These are phyloP conservation scores for Enteromius anoplus DNA, from an alignment of 2,797 vertebrate species.

Conservation along the genomic window DNA sequence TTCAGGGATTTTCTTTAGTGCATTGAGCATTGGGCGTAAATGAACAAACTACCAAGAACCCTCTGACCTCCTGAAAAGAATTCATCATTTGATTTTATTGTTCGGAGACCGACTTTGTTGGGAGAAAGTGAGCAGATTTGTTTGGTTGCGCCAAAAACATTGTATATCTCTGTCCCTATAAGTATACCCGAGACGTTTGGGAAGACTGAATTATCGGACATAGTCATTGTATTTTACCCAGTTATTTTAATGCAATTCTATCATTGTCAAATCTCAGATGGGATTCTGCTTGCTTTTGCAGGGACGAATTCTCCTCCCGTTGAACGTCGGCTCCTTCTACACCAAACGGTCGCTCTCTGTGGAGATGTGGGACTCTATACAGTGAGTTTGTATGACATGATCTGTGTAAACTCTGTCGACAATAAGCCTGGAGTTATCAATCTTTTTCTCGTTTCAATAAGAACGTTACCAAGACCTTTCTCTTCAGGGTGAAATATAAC, in stretches of 20 bases:
- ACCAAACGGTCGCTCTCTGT: constrained; percentile 37
- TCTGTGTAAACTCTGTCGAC: constrained; percentile 50
- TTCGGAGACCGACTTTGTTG: constrained; percentile 50
- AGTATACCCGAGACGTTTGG: constrained; percentile 42
- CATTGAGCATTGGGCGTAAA: constrained; percentile 38
- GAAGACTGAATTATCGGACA: constrained; percentile 43
- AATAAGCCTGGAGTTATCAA: constrained; percentile 28
- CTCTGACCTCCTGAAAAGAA: constrained; percentile 41
- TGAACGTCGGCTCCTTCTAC: background rate
- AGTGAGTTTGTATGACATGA: constrained; percentile 50
- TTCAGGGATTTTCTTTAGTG: constrained; percentile 47
- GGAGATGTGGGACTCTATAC: constrained; percentile 39
- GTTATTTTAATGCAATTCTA: constrained; percentile 54
- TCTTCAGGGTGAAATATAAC: constrained; percentile 15
- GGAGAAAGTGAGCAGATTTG: constrained; percentile 28
- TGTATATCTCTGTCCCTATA: constrained; percentile 46
- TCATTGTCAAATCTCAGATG: constrained; percentile 54
- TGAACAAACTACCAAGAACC: constrained; percentile 53
- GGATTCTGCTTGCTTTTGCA: constrained; percentile 42
- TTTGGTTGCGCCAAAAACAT: constrained; percentile 48
- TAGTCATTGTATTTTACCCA: constrained; percentile 45
- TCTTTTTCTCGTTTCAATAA: constrained; percentile 41
- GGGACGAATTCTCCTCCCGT: constrained; percentile 42
- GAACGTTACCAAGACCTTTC: constrained; percentile 8
- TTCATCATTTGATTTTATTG: constrained; percentile 48